A percentile compares a stretch with the other conserved stretches of the same genome.
Conservation (phyloP, 2,113 vertebrate genomes). For the Labrus mixtus region DNA sequence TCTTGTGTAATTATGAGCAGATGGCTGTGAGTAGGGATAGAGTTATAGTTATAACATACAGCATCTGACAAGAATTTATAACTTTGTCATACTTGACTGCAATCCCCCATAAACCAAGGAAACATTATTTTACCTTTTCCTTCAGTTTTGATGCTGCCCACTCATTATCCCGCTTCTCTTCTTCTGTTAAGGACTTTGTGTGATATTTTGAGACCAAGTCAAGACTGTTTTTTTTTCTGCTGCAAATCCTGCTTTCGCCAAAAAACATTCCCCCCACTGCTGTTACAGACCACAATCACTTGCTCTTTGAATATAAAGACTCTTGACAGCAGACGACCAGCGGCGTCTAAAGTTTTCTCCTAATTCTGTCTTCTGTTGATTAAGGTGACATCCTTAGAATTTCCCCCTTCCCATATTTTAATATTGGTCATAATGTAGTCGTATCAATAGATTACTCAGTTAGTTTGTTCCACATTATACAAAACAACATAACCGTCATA, state of each 20-base stretch:
- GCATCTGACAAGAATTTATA: slow-evolving; percentile 58
- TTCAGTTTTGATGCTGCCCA: slow-evolving; percentile 29
- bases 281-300: no score
- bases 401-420: no score
- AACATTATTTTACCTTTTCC: slow-evolving; percentile 53
- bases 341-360: background rate
- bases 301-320: background rate
- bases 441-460: no score
- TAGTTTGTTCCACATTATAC: no score
- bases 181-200: slow-evolving; percentile 12
- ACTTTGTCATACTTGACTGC: slow-evolving; percentile 56
- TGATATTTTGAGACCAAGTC: slow-evolving; percentile 5
- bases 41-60: slow-evolving; percentile 47
- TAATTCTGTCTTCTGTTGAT: slow-evolving; percentile 1
- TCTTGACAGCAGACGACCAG: background rate
- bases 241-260: background rate
- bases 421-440: no score
- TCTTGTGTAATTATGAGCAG: slow-evolving; percentile 67
- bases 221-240: background rate
- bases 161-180: slow-evolving; percentile 11
- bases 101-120: slow-evolving; percentile 39
- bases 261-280: no score
- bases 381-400: no score
- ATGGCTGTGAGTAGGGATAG: slow-evolving; percentile 40
- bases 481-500: no score